Conservation (phyloP, 2,797 vertebrate species). For the Scleropages formosus region DNA sequence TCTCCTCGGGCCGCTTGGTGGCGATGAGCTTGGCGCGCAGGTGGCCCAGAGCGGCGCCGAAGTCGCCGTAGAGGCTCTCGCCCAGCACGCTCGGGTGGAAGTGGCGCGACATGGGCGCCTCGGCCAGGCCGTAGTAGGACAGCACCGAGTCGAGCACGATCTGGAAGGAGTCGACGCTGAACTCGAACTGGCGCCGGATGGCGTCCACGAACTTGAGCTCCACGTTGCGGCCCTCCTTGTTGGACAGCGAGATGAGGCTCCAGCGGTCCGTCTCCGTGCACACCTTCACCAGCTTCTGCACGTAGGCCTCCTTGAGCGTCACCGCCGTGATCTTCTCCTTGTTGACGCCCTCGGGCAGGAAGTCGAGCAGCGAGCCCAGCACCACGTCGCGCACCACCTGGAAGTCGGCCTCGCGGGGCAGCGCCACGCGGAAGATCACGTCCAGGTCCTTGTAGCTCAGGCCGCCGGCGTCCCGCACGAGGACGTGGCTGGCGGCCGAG, state of each 20-base stretch:
- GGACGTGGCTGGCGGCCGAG: conserved; percentile 89
- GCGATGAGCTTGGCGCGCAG: conserved; percentile 88
- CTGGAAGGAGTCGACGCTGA: conserved; percentile 97
- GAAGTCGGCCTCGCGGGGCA: conserved; percentile 82
- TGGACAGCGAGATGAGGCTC: conserved; percentile 97
- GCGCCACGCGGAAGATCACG: conserved; percentile 89
- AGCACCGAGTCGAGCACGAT: conserved; percentile 91
- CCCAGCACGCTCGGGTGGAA: conserved; percentile 82
- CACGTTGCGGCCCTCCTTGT: conserved; percentile 91
- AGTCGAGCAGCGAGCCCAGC: conserved; percentile 86
- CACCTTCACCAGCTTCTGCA: conserved; percentile 96
- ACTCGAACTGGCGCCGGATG: conserved; percentile 94
- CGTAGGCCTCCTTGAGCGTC: conserved; percentile 91
- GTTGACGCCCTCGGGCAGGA: conserved; percentile 90
- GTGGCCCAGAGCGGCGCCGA: conserved; percentile 79
- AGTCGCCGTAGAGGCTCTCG: conserved; percentile 93
- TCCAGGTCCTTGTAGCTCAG: conserved; percentile 96
- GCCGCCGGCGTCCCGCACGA: conserved; percentile 90
- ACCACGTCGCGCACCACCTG: conserved; percentile 90
- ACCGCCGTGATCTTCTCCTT: conserved; percentile 88
- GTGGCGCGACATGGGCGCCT: conserved; percentile 75
- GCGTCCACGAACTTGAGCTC: conserved; percentile 96
- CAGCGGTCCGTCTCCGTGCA: conserved; percentile 90
- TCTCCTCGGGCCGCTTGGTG: conserved; percentile 95
- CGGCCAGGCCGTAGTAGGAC: conserved; percentile 76